phyloP scores from a whole-genome alignment of 2,888 invertebrate species.

The Cephonodes hylas region DNA sequence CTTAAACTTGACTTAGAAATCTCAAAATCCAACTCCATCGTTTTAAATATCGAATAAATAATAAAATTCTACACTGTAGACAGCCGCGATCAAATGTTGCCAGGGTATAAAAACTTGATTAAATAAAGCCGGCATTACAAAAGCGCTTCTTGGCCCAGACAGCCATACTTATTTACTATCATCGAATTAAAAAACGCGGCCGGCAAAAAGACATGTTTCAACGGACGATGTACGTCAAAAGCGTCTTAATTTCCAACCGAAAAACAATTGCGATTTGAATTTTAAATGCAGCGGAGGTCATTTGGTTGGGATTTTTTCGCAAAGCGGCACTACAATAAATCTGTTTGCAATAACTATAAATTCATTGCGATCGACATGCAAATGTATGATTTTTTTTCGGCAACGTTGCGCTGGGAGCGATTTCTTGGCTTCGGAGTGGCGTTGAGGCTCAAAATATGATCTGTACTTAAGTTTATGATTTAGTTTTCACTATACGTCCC shows the following conservation, averaged over 20 bases:
- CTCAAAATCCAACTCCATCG: too few species aligned
- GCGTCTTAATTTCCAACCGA: constrained; percentile 75
- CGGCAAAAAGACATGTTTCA: constrained; percentile 55
- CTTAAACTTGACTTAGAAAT: too few species aligned
- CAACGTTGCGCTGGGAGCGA: constrained; percentile 55
- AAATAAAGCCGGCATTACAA: constrained; percentile 14
- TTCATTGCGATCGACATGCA: constrained; percentile 81
- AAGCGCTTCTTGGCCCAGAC: constrained; percentile 41
- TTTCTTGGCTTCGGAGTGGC: constrained; percentile 42
- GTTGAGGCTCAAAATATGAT: too few species aligned
- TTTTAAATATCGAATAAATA: too few species aligned
- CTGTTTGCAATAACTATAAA: constrained; percentile 78
- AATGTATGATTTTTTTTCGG: constrained; percentile 70
- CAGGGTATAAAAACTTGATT: background rate
- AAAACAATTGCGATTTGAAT: constrained; percentile 77
- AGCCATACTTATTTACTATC: constrained; percentile 67
- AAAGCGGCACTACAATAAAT: constrained; percentile 73
- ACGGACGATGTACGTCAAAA: constrained; percentile 71
- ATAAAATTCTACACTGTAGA: background rate
- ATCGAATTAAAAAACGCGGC: constrained; percentile 42
- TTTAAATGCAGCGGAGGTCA: constrained; percentile 73
- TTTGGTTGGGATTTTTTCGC: constrained; percentile 71
- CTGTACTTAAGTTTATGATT: too few species aligned
- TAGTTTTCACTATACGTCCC: too few species aligned
- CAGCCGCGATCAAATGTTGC: too few species aligned